Conservation (phyloP, 2,797 vertebrate species). For the Tragopan temminckii region DNA sequence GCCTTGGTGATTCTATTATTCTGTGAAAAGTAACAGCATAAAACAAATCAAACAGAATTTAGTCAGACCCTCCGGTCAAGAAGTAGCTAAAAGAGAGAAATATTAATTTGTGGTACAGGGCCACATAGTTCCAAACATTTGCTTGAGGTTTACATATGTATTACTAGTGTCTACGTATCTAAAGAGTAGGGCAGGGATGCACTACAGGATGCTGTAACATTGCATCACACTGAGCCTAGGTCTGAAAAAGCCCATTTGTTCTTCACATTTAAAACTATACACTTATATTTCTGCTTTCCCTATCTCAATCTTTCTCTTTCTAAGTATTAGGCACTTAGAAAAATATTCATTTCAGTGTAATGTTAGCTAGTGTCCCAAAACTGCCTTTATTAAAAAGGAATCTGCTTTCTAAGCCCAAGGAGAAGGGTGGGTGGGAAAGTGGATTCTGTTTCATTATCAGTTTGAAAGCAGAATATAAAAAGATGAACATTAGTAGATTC, state of each 20-base stretch:
- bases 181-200: background rate
- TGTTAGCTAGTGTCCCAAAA: background rate
- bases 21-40: too few relatives aligned
- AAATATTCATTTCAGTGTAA: background rate
- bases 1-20: too few relatives aligned
- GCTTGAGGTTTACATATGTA: background rate
- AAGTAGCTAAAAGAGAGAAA: background rate
- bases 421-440: background rate
- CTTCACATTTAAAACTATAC: background rate
- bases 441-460: background rate
- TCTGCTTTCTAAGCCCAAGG: background rate
- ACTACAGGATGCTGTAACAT: background rate
- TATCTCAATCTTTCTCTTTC: background rate
- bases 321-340: background rate
- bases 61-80: background rate
- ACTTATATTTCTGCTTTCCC: background rate
- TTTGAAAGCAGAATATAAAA: slow-evolving; percentile 16
- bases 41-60: background rate
- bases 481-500: background rate
- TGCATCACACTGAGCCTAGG: background rate
- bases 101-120: background rate
- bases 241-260: background rate
- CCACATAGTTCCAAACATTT: background rate
- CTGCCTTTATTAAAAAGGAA: background rate
- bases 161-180: background rate